Conservation (phyloP, 2,888 invertebrate species). For the Ormyrus labotus region DNA sequence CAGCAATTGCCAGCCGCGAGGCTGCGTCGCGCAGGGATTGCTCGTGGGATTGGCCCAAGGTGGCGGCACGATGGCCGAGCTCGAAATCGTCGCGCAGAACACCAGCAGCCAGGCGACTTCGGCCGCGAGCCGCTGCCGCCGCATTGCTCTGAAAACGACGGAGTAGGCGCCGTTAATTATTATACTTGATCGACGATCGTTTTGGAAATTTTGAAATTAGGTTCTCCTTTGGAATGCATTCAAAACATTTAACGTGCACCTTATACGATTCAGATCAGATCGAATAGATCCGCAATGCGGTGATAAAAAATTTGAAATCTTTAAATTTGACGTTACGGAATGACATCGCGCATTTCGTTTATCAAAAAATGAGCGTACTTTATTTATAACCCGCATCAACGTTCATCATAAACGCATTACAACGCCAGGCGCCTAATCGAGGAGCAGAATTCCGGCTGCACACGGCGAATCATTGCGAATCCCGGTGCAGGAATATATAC, state of each 20-base stretch:
- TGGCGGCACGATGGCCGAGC: constrained; percentile 85
- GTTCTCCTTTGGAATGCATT: background rate
- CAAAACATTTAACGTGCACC: too few species aligned
- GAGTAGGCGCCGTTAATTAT: background rate
- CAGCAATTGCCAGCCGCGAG: constrained; percentile 90
- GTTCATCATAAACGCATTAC: background rate
- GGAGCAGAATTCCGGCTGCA: background rate
- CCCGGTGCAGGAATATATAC: background rate
- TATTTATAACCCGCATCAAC: too few species aligned
- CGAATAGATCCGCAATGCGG: too few species aligned
- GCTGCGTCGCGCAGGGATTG: constrained; percentile 89
- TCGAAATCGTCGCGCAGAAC: constrained; percentile 64
- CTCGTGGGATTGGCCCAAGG: constrained; percentile 90
- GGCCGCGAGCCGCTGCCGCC: background rate
- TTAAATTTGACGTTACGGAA: too few species aligned
- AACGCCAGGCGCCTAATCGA: background rate
- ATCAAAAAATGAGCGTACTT: too few species aligned
- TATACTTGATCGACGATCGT: background rate
- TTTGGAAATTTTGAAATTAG: background rate
- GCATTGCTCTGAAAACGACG: constrained; percentile 10
- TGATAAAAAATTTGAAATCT: too few species aligned
- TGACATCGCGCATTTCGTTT: too few species aligned
- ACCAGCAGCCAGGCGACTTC: background rate
- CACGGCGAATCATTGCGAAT: background rate
- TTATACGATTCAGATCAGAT: too few species aligned